These are phyloP conservation scores for Astyanax mexicanus DNA, from an alignment of 2,797 vertebrate species.

Conservation along the genomic window DNA sequence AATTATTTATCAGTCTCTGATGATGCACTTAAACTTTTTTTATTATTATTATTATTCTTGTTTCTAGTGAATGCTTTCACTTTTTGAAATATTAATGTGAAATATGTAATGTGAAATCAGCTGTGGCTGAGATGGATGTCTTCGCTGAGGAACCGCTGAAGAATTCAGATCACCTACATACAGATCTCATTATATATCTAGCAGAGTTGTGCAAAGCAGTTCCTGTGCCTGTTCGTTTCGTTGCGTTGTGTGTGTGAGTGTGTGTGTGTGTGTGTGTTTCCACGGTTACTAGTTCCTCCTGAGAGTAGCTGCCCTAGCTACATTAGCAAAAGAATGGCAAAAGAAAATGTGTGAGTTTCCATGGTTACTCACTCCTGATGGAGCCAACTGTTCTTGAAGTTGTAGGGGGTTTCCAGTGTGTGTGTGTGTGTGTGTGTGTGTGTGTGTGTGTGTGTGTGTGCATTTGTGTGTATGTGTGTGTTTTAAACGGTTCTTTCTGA, in stretches of 20 bases:
- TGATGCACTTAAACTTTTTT: slow-evolving; percentile 2
- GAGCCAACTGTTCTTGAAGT: slow-evolving; percentile 18
- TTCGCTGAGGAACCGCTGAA: not conserved
- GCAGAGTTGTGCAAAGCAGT: not conserved
- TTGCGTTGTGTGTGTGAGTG: slow-evolving; percentile 25
- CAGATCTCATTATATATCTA: not conserved
- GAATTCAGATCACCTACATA: not conserved
- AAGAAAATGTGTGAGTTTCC: slow-evolving; percentile 48
- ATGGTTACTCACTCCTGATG: slow-evolving; percentile 52
- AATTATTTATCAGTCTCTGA: not conserved
- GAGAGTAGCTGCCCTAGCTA: slow-evolving; percentile 40
- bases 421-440: slow-evolving; percentile 7
- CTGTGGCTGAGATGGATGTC: too few species aligned
- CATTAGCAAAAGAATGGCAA: slow-evolving; percentile 46
- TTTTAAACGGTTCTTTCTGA: not conserved
- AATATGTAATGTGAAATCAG: not conserved
- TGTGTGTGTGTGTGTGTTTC: slow-evolving; percentile 30
- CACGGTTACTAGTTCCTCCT: slow-evolving; percentile 43
- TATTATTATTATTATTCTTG: too few species aligned
- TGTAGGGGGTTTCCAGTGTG: slow-evolving; percentile 6
- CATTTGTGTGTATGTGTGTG: not conserved
- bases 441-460: slow-evolving; percentile 1
- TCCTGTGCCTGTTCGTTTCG: not conserved
- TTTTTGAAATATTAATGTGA: not conserved
- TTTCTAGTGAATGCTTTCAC: not conserved